Evolutionary conservation across 2,888 invertebrate genomes (phyloP).

Genomic region (Scaptomyza flava): DNA sequence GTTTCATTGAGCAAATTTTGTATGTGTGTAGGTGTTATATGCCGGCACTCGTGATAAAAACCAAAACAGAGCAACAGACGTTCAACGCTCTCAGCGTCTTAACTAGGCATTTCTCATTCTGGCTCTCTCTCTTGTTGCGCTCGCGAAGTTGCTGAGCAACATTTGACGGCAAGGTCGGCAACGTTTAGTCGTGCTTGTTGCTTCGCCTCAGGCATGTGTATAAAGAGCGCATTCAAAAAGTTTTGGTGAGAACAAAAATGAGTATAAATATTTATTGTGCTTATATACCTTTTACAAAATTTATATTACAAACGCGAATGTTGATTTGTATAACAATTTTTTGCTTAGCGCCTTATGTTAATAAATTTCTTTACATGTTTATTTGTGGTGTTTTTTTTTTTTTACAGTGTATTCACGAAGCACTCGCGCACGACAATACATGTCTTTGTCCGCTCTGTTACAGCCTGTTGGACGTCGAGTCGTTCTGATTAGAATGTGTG

Average conservation of each 20-base stretch:
- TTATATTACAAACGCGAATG: not conserved
- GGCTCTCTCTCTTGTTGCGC: conserved; percentile 2
- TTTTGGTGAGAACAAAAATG: not conserved
- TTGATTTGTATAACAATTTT: too few relatives aligned
- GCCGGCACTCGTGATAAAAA: conserved; percentile 56
- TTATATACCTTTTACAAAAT: not conserved
- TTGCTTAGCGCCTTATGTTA: too few relatives aligned
- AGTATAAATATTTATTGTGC: not conserved
- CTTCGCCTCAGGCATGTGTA: conserved; percentile 18
- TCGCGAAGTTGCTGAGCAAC: conserved; percentile 43
- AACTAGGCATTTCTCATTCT: conserved; percentile 7
- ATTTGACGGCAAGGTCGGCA: conserved; percentile 72
- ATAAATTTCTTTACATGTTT: too few relatives aligned
- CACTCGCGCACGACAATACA: conserved; percentile 33
- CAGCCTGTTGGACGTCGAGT: conserved; percentile 65
- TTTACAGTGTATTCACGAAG: conserved; percentile 23
- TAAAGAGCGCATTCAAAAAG: conserved; percentile 2
- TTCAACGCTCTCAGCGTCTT: conserved; percentile 14
- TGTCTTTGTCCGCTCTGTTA: conserved; percentile 38
- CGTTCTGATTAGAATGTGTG: conserved; percentile 50
- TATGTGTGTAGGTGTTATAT: conserved; percentile 21
- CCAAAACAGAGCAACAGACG: conserved; percentile 64
- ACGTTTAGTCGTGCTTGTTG: conserved; percentile 63
- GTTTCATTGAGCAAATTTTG: conserved; percentile 40
- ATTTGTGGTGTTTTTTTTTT: not conserved